Evolutionary conservation across 2,113 vertebrate species (phyloP), one percentile per base, ranked within the genome.

Genomic region (Plotosus lineatus): DNA sequence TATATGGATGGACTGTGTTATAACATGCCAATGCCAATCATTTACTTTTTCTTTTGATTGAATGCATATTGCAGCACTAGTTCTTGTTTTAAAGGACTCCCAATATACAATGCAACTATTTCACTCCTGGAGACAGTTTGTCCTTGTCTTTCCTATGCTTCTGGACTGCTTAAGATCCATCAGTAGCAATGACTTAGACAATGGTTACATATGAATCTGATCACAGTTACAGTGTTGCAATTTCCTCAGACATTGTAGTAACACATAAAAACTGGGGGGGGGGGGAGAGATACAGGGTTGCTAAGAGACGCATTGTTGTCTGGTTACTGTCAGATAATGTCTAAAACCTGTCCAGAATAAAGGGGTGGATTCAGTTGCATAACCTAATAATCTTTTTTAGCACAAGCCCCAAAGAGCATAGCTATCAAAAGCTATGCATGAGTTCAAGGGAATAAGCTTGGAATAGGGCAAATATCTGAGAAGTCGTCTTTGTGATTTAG

Each of bases 241-340:
- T 40, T 66, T 66, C 26, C 21, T 53, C 48, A 26, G 61, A 51
- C 44, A 19, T 53, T 55, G 48, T n/a, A 78, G 61, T 56, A 28
- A 4, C 38, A 26, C 28, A 50, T 26, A 53, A 53, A 75, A 60
- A 77, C 31, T 51, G 23, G 60, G n/a, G n/a, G n/a, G n/a, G n/a
- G n/a, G n/a, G n/a, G n/a, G n/a, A n/a, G n/a, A n/a, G n/a, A n/a
- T n/a, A n/a, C 85, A 46, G 83, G 88, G 89, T 91, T 91, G 89
- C 88, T 81, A 82, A 83, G 85, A 82, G 88, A 89, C 88, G 91
- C 92, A 91, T 92, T 91, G 81, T 78, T 48, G 81, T 89, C 86
- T 88, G 85, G 90, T 89, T 85, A 87, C 83, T 88, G 88, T 88
- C 87, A 89, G 89, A 90, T 92, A 91, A 94, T 91, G 89, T 92